Base-by-base conservation (phyloP, 2,113 vertebrate species). In the Myiozetetes cayanensis region DNA sequence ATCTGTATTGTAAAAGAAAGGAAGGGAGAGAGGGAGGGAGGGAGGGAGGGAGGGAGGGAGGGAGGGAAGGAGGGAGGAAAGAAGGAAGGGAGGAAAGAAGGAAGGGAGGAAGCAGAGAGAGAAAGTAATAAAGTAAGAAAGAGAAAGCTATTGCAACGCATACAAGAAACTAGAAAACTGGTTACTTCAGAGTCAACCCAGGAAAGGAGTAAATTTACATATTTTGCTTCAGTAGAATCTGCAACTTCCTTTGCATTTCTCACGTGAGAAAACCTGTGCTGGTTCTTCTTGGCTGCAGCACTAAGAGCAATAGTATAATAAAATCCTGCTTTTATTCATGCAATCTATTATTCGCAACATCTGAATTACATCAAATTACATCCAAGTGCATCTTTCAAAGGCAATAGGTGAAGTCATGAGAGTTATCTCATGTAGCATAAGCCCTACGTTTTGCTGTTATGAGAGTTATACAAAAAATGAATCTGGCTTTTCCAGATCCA, bases 31-130 rank as follows among this genome's bases (percentile, higher is more conserved):
- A 14, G 2, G 14, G 2, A 39, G 4, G 6, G 1, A 44, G 43
- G 7, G 43, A 12, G 15, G 9, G 3, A 4, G 9, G 30, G 12
- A 11, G 4, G 7, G n/a, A n/a, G n/a, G n/a, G n/a, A n/a, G n/a
- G n/a, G n/a, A n/a, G n/a, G n/a, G n/a, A n/a, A n/a, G n/a, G n/a
- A 39, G 5, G 6, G 3, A 5, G 6, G 6, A 8, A 14, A 2
- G 46, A 2, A 39, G 5, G 6, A 14, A 39, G 5, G 6, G 3
- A 5, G 6, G 6, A 8, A 14, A 2, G 46, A 2, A 39, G 5
- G 6, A 14, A 8, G 1, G 5, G 5, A 7, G 2, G 7, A 8
- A 5, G 5, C 6, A 6, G 6, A 12, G 11, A 27, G 22, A 33
- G 14, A 35, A 31, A 52, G 33, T 21, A 37, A 41, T 2, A 14